These are phyloP conservation scores for Melopsittacus undulatus DNA, from an alignment of 2,797 vertebrate species.

Conservation along the genomic window DNA sequence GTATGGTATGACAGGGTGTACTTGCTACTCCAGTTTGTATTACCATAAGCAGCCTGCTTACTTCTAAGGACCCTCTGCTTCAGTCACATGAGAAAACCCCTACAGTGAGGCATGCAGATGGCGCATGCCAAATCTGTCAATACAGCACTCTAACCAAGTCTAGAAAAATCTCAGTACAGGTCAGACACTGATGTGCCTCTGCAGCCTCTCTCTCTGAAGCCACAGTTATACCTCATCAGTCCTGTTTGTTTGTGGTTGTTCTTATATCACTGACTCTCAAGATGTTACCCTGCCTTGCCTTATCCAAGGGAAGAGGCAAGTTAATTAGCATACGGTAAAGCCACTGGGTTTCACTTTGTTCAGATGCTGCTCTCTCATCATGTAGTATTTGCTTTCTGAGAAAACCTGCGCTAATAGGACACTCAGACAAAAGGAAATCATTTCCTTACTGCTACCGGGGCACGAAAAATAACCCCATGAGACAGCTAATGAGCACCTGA, in stretches of 20 bases:
- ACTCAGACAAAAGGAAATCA: background rate
- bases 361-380: background rate
- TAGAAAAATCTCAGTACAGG: background rate
- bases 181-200: background rate
- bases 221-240: background rate
- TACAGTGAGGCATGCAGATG: background rate
- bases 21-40: background rate
- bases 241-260: background rate
- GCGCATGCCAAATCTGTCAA: background rate
- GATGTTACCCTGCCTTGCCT: background rate
- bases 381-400: background rate
- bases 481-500: background rate
- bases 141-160: background rate
- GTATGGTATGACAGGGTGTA: accelerated
- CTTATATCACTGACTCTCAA: background rate
- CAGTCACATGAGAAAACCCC: background rate
- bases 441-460: background rate
- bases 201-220: background rate
- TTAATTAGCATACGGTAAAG: background rate
- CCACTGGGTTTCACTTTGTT: background rate
- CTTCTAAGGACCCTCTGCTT: background rate
- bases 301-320: background rate
- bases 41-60: background rate
- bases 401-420: background rate
- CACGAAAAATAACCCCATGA: background rate